Base-by-base conservation (phyloP, 2,888 invertebrate genomes). In the Nomada fabriciana region DNA sequence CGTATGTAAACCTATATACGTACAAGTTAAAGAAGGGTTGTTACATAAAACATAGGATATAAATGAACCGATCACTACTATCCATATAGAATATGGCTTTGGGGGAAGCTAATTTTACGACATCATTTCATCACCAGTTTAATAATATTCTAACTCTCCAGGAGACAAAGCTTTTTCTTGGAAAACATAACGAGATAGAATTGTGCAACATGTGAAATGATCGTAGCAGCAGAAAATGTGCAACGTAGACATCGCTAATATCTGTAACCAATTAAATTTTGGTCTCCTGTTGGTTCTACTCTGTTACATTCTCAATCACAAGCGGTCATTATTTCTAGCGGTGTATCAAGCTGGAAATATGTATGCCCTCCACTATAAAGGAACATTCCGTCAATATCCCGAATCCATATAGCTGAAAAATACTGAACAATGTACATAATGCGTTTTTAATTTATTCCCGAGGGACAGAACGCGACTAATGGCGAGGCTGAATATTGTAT, bases 261-360 rank as follows among this genome's bases (percentile, higher is more conserved):
- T 36, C 36, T 36, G 36, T 36, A 36, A 36, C 7, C 36, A 36
- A 7, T 36, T 36, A 7, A 36, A 36, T 7, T 36, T 36, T 36
- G 36, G 36, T 7, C 36, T 36, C 36, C 36, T 7, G 7, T 36
- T 36, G 36, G 7, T 7, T 36, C 36, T 36, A 36, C 36, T 36
- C 7, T 36, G 36, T 5, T 36, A 5, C 36, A 36, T 36, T 36
- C 36, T 36, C 47, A 47, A 47, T 47, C 20, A 55, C 55, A 11
- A 36, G 43, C n/a, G n/a, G n/a, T n/a, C 20, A 63, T 79, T 79
- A 76, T 76, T 79, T 76, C 18, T 29, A 59, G 59, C 53, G 47
- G 63, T 57, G 76, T 61, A 55, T 78, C 78, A 63, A 68, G 68
- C 59, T 36, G n/a, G 64, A 79, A 76, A 59, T 47, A 65, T 43